A percentile compares a stretch with the other conserved stretches of the same genome.
Evolutionary conservation across 2,888 invertebrate species (phyloP).

Genomic region (Minunthozetes semirufus): DNA sequence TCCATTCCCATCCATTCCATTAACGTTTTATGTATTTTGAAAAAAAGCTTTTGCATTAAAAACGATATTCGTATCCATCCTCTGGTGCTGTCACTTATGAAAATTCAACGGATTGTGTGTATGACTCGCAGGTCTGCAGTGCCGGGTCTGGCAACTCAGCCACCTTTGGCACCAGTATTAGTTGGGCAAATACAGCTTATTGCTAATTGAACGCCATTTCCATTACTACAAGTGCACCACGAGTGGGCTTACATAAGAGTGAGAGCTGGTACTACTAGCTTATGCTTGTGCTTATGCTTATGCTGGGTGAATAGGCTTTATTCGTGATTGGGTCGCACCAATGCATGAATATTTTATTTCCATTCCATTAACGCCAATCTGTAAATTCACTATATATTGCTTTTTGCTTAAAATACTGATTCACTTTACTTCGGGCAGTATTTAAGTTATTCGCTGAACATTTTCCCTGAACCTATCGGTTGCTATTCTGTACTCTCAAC

Average conservation of each 20-base stretch:
- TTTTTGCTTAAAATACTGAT: not conserved
- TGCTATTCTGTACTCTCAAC: not conserved
- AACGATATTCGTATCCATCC: slow-evolving; percentile 22
- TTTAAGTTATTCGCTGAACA: not conserved
- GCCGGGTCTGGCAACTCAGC: not conserved
- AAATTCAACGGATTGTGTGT: not conserved
- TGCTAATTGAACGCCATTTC: slow-evolving; percentile 30
- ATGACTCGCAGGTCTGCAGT: not conserved
- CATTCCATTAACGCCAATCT: slow-evolving; percentile 30
- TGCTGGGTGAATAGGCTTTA: not conserved
- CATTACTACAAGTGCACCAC: slow-evolving; percentile 26
- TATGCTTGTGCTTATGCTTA: too few species aligned
- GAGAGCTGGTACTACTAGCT: not conserved
- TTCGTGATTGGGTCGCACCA: not conserved
- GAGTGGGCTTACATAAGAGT: not conserved
- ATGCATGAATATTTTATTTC: slow-evolving; percentile 31
- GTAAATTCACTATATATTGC: slow-evolving; percentile 15
- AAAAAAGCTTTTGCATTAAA: slow-evolving; percentile 23
- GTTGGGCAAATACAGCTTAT: slow-evolving; percentile 30
- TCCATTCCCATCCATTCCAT: slow-evolving; percentile 9
- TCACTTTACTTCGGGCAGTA: not conserved
- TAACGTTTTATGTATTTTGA: not conserved
- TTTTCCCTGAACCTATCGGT: not conserved
- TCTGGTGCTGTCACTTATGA: slow-evolving; percentile 27
- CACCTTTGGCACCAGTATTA: slow-evolving; percentile 15